These are phyloP conservation scores for Caiman crocodilus DNA, from an alignment of 2,797 vertebrate genomes.

Conservation along the genomic window DNA sequence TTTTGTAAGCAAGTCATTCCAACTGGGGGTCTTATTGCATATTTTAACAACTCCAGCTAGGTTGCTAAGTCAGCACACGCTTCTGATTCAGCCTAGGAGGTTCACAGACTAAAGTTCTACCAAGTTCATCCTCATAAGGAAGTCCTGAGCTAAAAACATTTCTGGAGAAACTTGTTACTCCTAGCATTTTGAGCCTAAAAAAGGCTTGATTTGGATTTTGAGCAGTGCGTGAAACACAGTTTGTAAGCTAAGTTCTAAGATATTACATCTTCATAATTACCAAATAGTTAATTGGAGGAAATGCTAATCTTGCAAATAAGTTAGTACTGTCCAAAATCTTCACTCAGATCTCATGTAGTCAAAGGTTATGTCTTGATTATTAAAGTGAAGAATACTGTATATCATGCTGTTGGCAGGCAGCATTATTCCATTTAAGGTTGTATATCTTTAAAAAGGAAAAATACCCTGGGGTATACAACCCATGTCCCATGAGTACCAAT, in stretches of 20 bases:
- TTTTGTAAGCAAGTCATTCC: no score
- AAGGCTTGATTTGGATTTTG: slow-evolving; percentile 51
- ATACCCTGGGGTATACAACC: slow-evolving; percentile 45
- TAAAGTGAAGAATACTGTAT: slow-evolving; percentile 57
- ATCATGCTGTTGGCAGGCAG: slow-evolving; percentile 53
- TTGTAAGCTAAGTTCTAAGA: slow-evolving; percentile 45
- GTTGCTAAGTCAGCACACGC: not conserved
- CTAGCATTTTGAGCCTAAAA: slow-evolving; percentile 20
- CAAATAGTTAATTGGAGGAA: slow-evolving; percentile 44
- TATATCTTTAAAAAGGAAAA: slow-evolving; percentile 59
- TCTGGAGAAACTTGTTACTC: not conserved
- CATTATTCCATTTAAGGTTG: slow-evolving; percentile 69
- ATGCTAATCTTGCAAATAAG: slow-evolving; percentile 47
- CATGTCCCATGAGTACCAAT: slow-evolving; percentile 44
- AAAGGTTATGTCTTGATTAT: slow-evolving; percentile 70
- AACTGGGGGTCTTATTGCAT: no score
- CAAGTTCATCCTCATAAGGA: not conserved
- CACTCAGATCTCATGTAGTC: slow-evolving; percentile 54
- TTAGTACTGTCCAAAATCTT: slow-evolving; percentile 55
- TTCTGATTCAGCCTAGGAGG: not conserved
- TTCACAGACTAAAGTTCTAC: not conserved
- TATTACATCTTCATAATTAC: slow-evolving; percentile 46
- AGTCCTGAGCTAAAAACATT: not conserved
- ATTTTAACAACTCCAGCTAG: not conserved
- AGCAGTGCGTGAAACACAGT: slow-evolving; percentile 18